These are phyloP conservation scores for Nannoperca obscura DNA, from an alignment of 2,797 vertebrate species.

Conservation along the genomic window DNA sequence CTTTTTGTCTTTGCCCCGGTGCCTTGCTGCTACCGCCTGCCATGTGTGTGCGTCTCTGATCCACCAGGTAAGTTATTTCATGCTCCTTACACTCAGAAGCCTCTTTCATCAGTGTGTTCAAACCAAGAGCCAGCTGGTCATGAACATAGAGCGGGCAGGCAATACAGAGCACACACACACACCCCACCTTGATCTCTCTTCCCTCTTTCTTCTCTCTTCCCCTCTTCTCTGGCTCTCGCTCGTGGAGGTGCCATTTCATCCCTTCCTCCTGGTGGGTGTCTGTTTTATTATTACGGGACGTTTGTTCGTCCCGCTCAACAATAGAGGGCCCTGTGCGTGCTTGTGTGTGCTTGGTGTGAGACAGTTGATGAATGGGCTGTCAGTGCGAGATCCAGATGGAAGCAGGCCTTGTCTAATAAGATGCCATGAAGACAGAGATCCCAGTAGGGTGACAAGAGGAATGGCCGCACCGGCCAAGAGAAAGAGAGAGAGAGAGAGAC, in stretches of 20 bases:
- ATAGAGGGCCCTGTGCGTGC: conserved; percentile 30
- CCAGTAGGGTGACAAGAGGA: conserved; percentile 34
- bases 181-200: conserved; percentile 22
- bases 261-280: conserved; percentile 30
- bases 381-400: conserved; percentile 57
- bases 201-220: conserved; percentile 4
- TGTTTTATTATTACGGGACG: conserved; percentile 60
- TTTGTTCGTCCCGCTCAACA: conserved; percentile 34
- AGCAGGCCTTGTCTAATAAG: conserved; percentile 63
- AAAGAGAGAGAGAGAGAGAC: background rate
- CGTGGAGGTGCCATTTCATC: conserved; percentile 36
- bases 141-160: conserved; percentile 13
- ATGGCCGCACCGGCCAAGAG: conserved; percentile 15
- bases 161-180: conserved; percentile 16
- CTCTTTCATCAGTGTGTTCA: conserved; percentile 52
- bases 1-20: conserved; percentile 35
- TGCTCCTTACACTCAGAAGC: conserved; percentile 53
- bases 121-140: conserved; percentile 34
- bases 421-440: conserved; percentile 59
- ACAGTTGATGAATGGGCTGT: conserved; percentile 76
- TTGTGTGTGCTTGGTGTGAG: conserved; percentile 42
- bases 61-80: conserved; percentile 73
- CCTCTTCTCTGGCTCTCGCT: background rate
- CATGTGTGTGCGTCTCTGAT: conserved; percentile 27
- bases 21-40: conserved; percentile 23